Evolutionary conservation across 2,113 vertebrate genomes (phyloP), one percentile per base, ranked within the genome.

Genomic region (Carlito syrichta): DNA sequence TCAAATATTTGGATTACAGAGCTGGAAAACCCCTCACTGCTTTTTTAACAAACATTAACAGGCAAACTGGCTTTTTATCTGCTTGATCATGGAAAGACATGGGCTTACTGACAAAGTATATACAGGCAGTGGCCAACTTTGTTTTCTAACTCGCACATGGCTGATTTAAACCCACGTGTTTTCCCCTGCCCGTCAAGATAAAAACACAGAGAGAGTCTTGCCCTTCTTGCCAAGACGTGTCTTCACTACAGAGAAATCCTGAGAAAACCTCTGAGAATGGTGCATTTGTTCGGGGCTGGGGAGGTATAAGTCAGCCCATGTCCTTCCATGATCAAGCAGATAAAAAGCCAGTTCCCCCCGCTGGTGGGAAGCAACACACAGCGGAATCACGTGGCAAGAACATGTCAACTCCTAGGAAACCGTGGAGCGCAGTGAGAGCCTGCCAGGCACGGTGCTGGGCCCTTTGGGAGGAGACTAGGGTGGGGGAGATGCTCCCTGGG

Each of bases 1-100:
- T 3, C 22, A 56, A 50, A 73, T 40, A 73, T n/a, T 54, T 48
- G 14, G 30, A 23, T 78, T 88, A 81, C 35, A 73, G 43, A 71
- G 54, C 25, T 89, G n/a, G 10, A 50, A 78, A 73, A 58, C 35
- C 5, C 6, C 23, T 86, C 25, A 13, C 11, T 85, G 17, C 20
- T 81, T 92, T 77, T 86, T 78, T 60, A 94, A 89, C 27, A 89
- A 68, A 60, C 19, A 50, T 71, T 86, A 60, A 68, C 23, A 71
- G 20, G 40, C 77, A 77, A 91, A 86, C 19, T 77, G 1, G 4
- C 50, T 93, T 87, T 96, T 96, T 77, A 97, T 81, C 54, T 86
- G 20, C 35, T 86, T 56, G 27, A 79, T 69, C 11, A 62, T 63
- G 12, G 35, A 63, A 81, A 48, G 30, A 52, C 3, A 8, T 35